Evolutionary conservation across 37 sponge, comb jelly and placozoan genomes (phyloP).

Genomic region (Axinella damicornis): DNA sequence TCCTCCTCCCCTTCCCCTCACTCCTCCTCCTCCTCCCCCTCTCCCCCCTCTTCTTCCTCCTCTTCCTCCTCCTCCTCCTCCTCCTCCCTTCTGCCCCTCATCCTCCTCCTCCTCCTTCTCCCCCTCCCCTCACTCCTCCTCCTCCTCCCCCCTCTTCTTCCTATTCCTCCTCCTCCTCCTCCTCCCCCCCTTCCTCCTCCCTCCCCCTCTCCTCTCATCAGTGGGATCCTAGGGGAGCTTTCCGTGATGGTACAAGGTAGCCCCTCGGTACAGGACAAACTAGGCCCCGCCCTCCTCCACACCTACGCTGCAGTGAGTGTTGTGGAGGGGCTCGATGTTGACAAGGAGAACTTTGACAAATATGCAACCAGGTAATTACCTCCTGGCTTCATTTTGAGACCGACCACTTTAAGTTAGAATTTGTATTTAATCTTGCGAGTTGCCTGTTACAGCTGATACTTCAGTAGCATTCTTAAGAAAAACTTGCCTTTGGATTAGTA

Average conservation of each 20-base stretch:
- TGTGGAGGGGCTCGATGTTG: slow-evolving; percentile 92
- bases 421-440: no score
- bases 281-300: slow-evolving; percentile 88
- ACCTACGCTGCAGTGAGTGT: slow-evolving; percentile 85
- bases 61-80: not conserved
- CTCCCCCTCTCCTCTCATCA: not conserved
- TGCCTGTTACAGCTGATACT: no score
- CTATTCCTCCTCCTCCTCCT: not conserved
- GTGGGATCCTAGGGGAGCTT: slow-evolving; percentile 72
- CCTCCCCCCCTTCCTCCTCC: not conserved
- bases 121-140: not conserved
- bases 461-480: no score
- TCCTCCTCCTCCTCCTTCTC: not conserved
- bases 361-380: slow-evolving; percentile 72
- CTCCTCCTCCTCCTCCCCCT: not conserved
- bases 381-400: no score
- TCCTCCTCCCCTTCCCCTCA: not conserved
- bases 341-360: slow-evolving; percentile 93
- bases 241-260: slow-evolving; percentile 80
- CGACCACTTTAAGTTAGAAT: no score
- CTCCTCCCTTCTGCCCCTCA: not conserved
- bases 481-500: no score
- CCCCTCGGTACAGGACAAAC: slow-evolving; percentile 70
- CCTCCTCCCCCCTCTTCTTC: not conserved
- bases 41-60: not conserved